Percentiles rank a stretch among this genome's conserved stretches.
Conservation (phyloP, 2,888 invertebrate genomes). For the Orthonychiurus folsomi region DNA sequence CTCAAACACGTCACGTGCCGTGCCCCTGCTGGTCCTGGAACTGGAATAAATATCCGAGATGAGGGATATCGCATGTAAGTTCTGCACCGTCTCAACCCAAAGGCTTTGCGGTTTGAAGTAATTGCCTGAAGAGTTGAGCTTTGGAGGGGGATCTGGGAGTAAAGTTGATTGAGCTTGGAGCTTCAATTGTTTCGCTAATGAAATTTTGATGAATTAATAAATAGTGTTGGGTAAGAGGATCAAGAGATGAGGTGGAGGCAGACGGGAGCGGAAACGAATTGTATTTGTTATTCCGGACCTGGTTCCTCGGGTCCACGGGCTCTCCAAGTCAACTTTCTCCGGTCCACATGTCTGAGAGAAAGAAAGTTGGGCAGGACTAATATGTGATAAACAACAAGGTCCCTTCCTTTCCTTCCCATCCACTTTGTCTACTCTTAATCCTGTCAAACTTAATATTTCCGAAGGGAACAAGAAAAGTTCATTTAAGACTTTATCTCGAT, state of each 20-base stretch:
- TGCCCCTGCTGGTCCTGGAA: too few relatives aligned
- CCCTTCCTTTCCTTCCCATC: background rate
- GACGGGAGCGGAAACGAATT: background rate
- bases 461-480: slow-evolving; percentile 16
- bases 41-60: background rate
- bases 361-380: background rate
- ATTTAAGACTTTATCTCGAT: slow-evolving; percentile 14
- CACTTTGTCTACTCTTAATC: slow-evolving; percentile 16
- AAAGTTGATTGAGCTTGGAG: slow-evolving; percentile 5
- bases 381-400: slow-evolving; percentile 1
- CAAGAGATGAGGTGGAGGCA: slow-evolving; percentile 9
- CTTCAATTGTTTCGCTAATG: slow-evolving; percentile 30
- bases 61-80: background rate
- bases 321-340: background rate
- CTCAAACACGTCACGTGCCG: too few relatives aligned
- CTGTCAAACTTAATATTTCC: slow-evolving; percentile 19
- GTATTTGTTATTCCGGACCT: background rate
- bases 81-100: background rate
- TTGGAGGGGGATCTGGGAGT: background rate
- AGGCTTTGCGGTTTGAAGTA: slow-evolving; percentile 8
- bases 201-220: slow-evolving; percentile 33
- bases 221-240: slow-evolving; percentile 21
- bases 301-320: background rate
- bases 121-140: slow-evolving; percentile 19
- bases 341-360: background rate